phyloP scores from a whole-genome alignment of 2,888 invertebrate genomes.

The Drosophila infuscata region DNA sequence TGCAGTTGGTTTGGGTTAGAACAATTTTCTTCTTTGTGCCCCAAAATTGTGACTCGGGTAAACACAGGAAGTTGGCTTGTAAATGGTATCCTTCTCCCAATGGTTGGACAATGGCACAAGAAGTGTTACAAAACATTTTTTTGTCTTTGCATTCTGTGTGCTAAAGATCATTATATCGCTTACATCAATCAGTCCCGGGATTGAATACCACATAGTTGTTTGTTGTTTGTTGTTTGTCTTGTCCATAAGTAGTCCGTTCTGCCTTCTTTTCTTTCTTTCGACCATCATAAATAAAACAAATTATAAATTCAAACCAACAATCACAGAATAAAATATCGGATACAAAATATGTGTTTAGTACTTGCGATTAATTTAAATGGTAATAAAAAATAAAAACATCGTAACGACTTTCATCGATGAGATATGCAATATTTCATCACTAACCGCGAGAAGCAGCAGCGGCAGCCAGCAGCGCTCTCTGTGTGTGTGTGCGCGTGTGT shows the following conservation, averaged over 20 bases:
- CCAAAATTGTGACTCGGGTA: background rate
- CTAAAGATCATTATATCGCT: too few species aligned
- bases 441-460: constrained; percentile 60
- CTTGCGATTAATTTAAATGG: constrained; percentile 17
- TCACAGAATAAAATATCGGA: background rate
- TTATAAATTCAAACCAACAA: too few species aligned
- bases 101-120: background rate
- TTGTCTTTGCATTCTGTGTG: too few species aligned
- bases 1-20: background rate
- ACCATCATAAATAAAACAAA: too few species aligned
- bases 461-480: constrained; percentile 59
- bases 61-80: background rate
- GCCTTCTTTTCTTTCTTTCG: too few species aligned
- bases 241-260: too few species aligned
- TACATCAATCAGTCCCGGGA: too few species aligned
- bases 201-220: too few species aligned
- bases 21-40: background rate
- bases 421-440: constrained; percentile 34
- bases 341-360: too few species aligned
- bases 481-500: constrained; percentile 67
- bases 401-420: constrained; percentile 44
- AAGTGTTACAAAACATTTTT: background rate
- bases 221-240: too few species aligned
- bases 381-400: constrained; percentile 11
- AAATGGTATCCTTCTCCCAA: background rate